Conservation (phyloP, 2,797 vertebrate species). For the Rhadinocentrus ornatus region DNA sequence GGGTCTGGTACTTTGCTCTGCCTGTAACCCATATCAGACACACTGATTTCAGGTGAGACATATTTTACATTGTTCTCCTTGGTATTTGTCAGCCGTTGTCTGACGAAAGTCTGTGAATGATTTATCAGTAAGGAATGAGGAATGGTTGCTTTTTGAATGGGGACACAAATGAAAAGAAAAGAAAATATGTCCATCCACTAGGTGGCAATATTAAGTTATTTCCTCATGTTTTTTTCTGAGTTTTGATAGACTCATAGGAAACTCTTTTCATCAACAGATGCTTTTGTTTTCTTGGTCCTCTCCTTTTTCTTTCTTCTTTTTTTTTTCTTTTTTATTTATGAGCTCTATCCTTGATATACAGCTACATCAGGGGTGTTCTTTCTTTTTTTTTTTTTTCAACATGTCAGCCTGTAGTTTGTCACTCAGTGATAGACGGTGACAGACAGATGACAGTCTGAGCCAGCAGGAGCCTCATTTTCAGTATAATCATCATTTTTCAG, state of each 20-base stretch:
- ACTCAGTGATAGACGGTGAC: slow-evolving; percentile 33
- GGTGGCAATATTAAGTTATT: slow-evolving; percentile 68
- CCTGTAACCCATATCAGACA: slow-evolving; percentile 60
- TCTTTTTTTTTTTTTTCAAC: slow-evolving; percentile 23
- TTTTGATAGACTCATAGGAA: background rate
- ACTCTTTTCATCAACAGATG: slow-evolving; percentile 9
- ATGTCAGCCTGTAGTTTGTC: slow-evolving; percentile 29
- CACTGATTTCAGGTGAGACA: slow-evolving; percentile 59
- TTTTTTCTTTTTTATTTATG: too few relatives aligned
- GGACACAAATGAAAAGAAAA: background rate
- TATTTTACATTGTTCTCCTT: slow-evolving; percentile 53
- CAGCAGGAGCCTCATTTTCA: slow-evolving; percentile 37
- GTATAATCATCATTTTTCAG: slow-evolving; percentile 30
- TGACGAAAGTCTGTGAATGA: slow-evolving; percentile 59
- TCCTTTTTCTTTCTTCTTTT: background rate
- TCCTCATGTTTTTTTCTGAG: background rate
- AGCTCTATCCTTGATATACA: slow-evolving; percentile 12
- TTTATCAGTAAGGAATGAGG: slow-evolving; percentile 46
- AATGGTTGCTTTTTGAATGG: slow-evolving; percentile 1
- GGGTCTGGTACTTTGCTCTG: slow-evolving; percentile 65
- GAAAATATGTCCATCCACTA: slow-evolving; percentile 69
- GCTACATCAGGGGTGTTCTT: background rate
- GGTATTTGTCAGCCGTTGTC: slow-evolving; percentile 32
- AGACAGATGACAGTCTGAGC: slow-evolving; percentile 33
- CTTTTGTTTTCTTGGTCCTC: slow-evolving; percentile 2